Percentiles rank a stretch among this genome's conserved stretches.
Conservation (phyloP, 2,113 vertebrate species). For the Nasalis larvatus region DNA sequence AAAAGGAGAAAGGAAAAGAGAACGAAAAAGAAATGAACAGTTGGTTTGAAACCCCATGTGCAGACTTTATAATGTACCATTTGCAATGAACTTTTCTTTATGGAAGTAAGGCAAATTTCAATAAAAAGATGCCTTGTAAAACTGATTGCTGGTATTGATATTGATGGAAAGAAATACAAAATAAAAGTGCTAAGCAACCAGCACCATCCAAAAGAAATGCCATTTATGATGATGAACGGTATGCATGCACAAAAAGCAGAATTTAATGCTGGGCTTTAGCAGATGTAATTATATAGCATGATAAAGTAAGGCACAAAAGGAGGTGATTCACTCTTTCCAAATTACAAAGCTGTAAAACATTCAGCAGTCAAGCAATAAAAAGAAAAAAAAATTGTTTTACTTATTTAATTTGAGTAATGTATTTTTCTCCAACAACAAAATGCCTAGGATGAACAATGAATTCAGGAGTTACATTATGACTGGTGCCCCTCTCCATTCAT, state of each 20-base stretch:
- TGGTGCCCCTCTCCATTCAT: background rate
- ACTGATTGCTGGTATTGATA: constrained; percentile 24
- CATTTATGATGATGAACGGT: constrained; percentile 2
- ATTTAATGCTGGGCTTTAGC: constrained; percentile 5
- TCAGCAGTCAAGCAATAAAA: constrained; percentile 11
- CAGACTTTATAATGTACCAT: background rate
- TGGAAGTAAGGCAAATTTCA: constrained; percentile 17
- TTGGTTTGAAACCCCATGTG: background rate
- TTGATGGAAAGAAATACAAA: constrained; percentile 14
- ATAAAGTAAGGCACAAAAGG: background rate
- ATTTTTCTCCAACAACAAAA: background rate
- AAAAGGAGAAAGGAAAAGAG: background rate
- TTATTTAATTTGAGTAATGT: background rate
- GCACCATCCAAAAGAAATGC: constrained; percentile 28
- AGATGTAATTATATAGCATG: constrained; percentile 38
- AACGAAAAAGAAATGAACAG: background rate
- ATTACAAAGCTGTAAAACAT: background rate
- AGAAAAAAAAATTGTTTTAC: background rate
- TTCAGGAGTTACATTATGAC: background rate
- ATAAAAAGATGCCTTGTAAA: constrained; percentile 33
- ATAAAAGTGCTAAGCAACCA: constrained; percentile 42
- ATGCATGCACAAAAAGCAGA: background rate
- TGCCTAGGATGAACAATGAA: background rate
- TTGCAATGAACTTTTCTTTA: constrained; percentile 7
- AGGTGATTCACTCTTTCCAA: constrained; percentile 34